phyloP scores from a whole-genome alignment of 2,113 vertebrate species.

The Phainopepla nitens region DNA sequence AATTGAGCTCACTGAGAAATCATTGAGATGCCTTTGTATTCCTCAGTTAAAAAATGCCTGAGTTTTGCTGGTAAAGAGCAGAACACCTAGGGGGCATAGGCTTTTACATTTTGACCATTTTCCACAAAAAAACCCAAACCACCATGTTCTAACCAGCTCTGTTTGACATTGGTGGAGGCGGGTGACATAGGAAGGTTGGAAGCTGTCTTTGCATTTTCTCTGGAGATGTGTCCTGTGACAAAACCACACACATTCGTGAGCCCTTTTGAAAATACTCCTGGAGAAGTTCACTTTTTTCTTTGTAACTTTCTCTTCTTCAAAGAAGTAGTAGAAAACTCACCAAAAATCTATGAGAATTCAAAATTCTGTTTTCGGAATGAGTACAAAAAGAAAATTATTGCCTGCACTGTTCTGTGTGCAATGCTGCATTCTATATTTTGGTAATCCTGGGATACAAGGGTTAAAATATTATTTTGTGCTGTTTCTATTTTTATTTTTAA shows the following conservation, averaged over 20 bases:
- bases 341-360: neutral
- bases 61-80: neutral
- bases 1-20: neutral
- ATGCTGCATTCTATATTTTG: neutral
- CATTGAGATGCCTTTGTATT: neutral
- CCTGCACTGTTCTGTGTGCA: neutral
- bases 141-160: neutral
- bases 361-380: neutral
- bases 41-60: neutral
- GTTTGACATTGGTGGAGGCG: neutral
- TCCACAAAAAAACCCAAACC: neutral
- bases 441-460: neutral
- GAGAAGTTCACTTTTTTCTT: neutral
- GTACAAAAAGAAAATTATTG: neutral
- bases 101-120: neutral
- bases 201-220: neutral
- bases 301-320: neutral
- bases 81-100: neutral
- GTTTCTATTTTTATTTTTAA: slow-evolving; percentile 54
- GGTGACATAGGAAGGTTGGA: neutral
- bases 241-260: neutral
- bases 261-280: neutral
- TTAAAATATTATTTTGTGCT: slow-evolving; percentile 22
- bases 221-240: neutral
- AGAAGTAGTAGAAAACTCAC: neutral